Evolutionary conservation across 2,888 invertebrate genomes (phyloP), one percentile per base, ranked within the genome.

Genomic region (Antheraea assamensis): DNA sequence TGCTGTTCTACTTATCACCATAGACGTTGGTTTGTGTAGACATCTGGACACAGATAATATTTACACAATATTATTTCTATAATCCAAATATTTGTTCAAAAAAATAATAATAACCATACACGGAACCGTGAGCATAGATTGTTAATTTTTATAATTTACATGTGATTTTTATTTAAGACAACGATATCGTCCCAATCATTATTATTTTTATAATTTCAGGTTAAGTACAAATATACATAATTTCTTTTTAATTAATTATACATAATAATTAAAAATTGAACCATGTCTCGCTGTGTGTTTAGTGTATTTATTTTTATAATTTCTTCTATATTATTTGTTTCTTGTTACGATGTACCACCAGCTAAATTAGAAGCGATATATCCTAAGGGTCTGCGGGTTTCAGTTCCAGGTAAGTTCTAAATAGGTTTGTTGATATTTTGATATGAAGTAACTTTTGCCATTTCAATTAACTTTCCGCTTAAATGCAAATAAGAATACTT

Each of bases 301-400:
- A 68, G n/a, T 42, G 27, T 70, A 13, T 58, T 55, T 27, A 58
- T 70, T 13, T 35, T 70, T 8, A 55, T 73, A 31, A 47, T 24
- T 71, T 52, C 55, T 55, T 70, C n/a, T n/a, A 47, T 70, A 24
- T 42, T 42, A n/a, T 70, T 70, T 21, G 83, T 80, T 31, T 73
- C 66, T 58, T 80, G 85, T 72, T 90, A 89, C 76, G 87, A 89
- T 73, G 92, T 95, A 19, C 95, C 96, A 0, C 86, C 87, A 0
- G 95, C 96, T 0, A 93, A 87, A 70, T 87, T 96, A 21, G 95
- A 96, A 83, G 95, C 95, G 0, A 91, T 96, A 21, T 89, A 90
- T 77, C 96, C 96, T 0, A 94, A 86, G 85, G 96, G 96, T 77
- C 82, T 96, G 0, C 90, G 95, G 58, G 95, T 96, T 10, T 96